Conservation (phyloP, 2,888 invertebrate genomes). For the Troides helena region DNA sequence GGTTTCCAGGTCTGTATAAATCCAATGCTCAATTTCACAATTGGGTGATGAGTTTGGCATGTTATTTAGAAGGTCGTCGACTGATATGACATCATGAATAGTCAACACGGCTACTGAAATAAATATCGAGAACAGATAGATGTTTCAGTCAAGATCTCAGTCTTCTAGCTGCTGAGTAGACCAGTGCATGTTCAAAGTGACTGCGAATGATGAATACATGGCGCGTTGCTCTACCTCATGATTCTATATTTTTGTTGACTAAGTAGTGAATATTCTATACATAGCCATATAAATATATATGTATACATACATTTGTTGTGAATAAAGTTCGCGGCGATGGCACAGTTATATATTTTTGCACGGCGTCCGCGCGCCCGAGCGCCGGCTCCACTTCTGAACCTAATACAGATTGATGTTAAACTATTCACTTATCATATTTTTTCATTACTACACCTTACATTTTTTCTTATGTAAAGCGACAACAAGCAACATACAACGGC, state of each 20-base stretch:
- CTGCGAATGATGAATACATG: not conserved
- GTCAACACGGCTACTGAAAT: too few species aligned
- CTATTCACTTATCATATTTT: conserved; percentile 45
- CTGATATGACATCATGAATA: too few species aligned
- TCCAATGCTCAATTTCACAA: too few species aligned
- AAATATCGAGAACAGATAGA: too few species aligned
- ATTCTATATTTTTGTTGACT: conserved; percentile 53
- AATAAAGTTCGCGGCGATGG: conserved; percentile 39
- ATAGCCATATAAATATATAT: conserved; percentile 38
- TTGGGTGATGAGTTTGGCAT: too few species aligned
- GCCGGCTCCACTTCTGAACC: conserved; percentile 61
- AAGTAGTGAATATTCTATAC: conserved; percentile 47
- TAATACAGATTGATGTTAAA: conserved; percentile 73
- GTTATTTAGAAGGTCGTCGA: too few species aligned
- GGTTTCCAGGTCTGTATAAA: too few species aligned
- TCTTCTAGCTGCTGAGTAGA: too few species aligned
- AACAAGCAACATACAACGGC: too few species aligned
- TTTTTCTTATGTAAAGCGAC: too few species aligned
- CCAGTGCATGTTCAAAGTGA: too few species aligned
- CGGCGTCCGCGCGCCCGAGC: conserved; percentile 44
- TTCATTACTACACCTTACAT: conserved; percentile 32
- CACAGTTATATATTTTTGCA: conserved; percentile 76
- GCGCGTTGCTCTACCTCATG: conserved; percentile 29
- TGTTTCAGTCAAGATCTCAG: too few species aligned
- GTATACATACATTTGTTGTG: conserved; percentile 53